Base-by-base conservation (phyloP, 2,888 invertebrate genomes). In the Polymixis lichenea region DNA sequence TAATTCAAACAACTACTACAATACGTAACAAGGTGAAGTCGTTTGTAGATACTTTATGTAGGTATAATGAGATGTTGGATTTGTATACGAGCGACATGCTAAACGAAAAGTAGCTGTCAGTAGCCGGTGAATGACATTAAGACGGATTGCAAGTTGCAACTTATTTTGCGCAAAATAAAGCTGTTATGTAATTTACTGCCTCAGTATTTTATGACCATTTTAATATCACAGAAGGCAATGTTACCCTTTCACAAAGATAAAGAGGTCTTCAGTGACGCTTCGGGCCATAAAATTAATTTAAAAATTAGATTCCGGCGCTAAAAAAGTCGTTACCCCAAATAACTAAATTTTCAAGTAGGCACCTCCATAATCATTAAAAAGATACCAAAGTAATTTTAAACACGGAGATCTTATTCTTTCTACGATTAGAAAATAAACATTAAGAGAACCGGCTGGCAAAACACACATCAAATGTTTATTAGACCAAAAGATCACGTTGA, bases 381-480 rank as follows among this genome's bases (percentile, higher is more conserved):
- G 85, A 84, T 80, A 85, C 81, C 78, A 66, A 85, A 83, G 80
- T 79, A 55, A 82, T 80, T 83, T 84, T 66, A 83, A 83, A 82
- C 81, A 85, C 84, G 86, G 89, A 89, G 88, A 91, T 85, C 87
- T 91, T 92, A 91, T 91, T 90, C 89, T 88, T 90, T 89, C 90
- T 90, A 91, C 91, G 90, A 93, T 92, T 92, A 89, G 86, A 93
- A 94, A 95, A 94, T 91, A 94, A 94, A 94, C 93, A 93, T 90
- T 84, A 90, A 85, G 86, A 89, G 88, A 90, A 90, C 90, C 90
- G 90, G 91, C 92, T 92, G 92, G 89, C 88, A 90, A 93, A 93
- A 92, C 91, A 93, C 90, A 92, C 92, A 90, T 91, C 92, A 92
- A 93, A 91, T 92, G 94, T 95, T 94, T 95, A 95, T 94, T 93